phyloP scores from a whole-genome alignment of 2,113 vertebrate genomes.

The Callithrix jacchus region DNA sequence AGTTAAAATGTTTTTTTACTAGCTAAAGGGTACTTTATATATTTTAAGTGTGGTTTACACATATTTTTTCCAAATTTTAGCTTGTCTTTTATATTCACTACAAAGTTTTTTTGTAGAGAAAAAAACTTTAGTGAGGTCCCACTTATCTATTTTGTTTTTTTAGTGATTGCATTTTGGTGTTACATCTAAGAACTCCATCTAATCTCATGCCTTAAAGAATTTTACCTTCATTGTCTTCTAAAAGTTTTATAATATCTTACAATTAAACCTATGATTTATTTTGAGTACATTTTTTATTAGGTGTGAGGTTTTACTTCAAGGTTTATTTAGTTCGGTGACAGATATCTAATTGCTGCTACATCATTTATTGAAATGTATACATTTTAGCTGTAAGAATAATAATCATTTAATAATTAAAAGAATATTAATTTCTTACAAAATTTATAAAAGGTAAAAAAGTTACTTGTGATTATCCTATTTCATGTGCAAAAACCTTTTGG shows the following conservation, averaged over 20 bases:
- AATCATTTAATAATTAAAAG: background rate
- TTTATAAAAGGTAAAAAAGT: background rate
- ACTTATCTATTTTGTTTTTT: background rate
- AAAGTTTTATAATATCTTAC: background rate
- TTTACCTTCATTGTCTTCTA: background rate
- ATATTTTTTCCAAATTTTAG: background rate
- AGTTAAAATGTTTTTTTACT: conserved; percentile 6
- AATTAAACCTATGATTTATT: background rate
- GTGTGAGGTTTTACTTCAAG: background rate
- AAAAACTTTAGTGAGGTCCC: background rate
- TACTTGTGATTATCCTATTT: background rate
- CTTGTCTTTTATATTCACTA: background rate
- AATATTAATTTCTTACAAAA: background rate
- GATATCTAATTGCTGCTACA: background rate
- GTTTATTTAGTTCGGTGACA: background rate
- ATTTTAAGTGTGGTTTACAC: background rate
- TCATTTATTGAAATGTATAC: background rate
- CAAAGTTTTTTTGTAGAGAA: background rate
- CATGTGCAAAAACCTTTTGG: background rate
- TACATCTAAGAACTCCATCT: background rate
- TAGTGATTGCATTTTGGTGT: background rate
- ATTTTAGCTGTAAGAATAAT: background rate
- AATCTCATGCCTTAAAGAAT: background rate
- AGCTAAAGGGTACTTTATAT: background rate
- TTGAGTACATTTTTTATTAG: background rate